These are phyloP conservation scores for Pedetes capensis DNA, from an alignment of 2,113 vertebrate genomes.

Conservation along the genomic window DNA sequence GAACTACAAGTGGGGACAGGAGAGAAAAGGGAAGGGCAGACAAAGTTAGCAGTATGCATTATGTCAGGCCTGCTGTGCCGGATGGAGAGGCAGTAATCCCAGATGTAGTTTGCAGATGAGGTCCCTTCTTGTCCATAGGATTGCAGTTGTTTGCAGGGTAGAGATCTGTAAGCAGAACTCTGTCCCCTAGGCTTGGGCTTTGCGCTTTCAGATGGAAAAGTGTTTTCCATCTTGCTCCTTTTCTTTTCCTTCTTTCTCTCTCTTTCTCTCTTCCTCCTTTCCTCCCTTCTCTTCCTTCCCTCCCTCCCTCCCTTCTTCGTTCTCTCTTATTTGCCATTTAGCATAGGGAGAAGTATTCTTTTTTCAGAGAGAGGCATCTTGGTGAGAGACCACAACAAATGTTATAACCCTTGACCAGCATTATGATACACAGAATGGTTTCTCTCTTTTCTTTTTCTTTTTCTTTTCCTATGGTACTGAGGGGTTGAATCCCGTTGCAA, in stretches of 20 bases:
- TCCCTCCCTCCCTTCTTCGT: no score
- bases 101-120: background rate
- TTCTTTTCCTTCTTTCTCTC: no score
- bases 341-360: background rate
- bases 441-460: no score
- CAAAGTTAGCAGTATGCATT: background rate
- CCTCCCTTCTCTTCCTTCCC: background rate
- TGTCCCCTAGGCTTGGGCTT: background rate
- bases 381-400: background rate
- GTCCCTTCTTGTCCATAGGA: background rate
- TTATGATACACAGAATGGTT: background rate
- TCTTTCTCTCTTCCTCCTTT: no score
- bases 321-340: no score
- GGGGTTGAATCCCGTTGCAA: no score
- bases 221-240: background rate
- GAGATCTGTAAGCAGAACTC: background rate
- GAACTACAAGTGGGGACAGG: background rate
- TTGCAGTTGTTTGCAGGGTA: background rate
- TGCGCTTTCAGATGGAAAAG: background rate
- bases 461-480: no score
- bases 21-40: background rate
- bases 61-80: background rate
- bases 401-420: background rate
- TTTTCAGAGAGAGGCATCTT: background rate
- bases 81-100: background rate